Conservation (phyloP, 2,113 vertebrate genomes). For the Grantiella picta region DNA sequence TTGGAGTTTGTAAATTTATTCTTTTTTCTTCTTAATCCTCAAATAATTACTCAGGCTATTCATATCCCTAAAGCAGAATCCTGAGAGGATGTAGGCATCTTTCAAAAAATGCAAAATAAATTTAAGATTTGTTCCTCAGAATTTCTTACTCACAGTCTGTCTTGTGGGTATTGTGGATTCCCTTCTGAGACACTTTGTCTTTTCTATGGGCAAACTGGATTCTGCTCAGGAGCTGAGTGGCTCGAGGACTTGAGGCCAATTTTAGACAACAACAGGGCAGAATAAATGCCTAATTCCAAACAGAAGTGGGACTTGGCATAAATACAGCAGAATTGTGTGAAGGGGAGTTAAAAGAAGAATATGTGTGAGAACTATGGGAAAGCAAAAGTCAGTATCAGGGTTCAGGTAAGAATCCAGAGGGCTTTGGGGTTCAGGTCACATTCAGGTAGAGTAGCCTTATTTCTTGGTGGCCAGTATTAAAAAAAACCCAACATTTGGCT, state of each 20-base stretch:
- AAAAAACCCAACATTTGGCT: neutral
- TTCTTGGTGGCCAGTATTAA: neutral
- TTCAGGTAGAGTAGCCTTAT: neutral
- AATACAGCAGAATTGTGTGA: neutral
- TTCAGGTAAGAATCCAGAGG: neutral
- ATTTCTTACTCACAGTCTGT: neutral
- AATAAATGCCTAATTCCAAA: neutral
- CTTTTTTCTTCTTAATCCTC: neutral
- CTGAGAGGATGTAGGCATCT: neutral
- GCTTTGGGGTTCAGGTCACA: neutral
- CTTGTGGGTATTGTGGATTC: neutral
- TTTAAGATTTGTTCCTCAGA: neutral
- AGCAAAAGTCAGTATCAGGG: neutral
- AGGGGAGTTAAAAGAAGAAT: neutral
- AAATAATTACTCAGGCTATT: neutral
- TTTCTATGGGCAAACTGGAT: neutral
- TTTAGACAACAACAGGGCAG: neutral
- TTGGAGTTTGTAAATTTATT: neutral
- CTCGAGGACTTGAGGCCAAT: fast-evolving
- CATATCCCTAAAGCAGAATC: neutral
- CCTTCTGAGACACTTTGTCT: neutral
- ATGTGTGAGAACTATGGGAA: neutral
- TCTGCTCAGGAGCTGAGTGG: neutral
- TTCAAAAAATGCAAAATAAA: neutral
- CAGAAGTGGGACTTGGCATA: neutral